Base-by-base conservation (phyloP, 2,888 invertebrate species). In the Ernsta delagoae region DNA sequence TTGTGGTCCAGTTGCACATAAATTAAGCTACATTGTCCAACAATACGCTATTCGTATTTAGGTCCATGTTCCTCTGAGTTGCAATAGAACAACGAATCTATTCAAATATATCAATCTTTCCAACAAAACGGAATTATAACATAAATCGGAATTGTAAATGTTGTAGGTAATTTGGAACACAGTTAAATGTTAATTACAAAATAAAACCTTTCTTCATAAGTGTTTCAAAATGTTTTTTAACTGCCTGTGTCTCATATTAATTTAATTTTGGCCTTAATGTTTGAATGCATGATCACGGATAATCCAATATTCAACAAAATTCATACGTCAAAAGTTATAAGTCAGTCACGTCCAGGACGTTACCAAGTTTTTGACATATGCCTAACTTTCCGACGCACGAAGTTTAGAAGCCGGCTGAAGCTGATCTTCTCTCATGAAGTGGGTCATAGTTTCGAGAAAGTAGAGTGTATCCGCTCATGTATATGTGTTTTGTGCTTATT, bases 21-120 rank as follows among this genome's bases (percentile, higher is more conserved):
- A 77, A 75, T 78, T 75, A 76, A 69, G 57, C 64, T 67, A 72
- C 67, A 75, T 76, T 78, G 76, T 77, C 67, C 34, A 53, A 43
- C 59, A 57, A 59, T 60, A 56, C 5, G 7, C 11, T 36, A 56
- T 56, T 12, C 56, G 39, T 9, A 59, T 31, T 16, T 36, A 12
- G 24, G 6, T 24, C 24, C 24, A 53, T 31, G 50, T 62, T 7
- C 9, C 36, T 12, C 48, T 12, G 5, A 48, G 5, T 48, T 48
- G n/a, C 48, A 24, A 53, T 53, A 53, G 24, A 5, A 53, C 53
- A 48, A 12, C 12, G 45, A 12, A 12, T 5, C 45, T 48, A 12
- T 12, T 12, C 45, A 48, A 48, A 48, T 9, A n/a, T 41, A 41
- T 8, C 11, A 53, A 45, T n/a, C 11, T n/a, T 45, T 45, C n/a